Base-by-base conservation (phyloP, 2,888 invertebrate species). In the Drosophila imparisetae region DNA sequence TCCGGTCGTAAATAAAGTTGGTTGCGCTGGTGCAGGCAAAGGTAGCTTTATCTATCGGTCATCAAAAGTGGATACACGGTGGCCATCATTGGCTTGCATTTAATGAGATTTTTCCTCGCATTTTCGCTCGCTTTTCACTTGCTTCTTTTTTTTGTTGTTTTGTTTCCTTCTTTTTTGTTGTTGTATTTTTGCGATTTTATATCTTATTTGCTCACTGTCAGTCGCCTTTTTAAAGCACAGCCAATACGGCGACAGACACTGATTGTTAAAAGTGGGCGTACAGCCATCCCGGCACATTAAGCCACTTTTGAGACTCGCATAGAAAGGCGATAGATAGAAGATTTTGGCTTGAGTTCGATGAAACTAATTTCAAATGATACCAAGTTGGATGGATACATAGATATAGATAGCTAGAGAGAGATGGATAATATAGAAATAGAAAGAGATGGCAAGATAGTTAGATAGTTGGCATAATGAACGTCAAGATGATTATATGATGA, bases 11-110 rank as follows among this genome's bases (percentile, higher is more conserved):
- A 83, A 83, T 80, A 83, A 72, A 83, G 86, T 83, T 88, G 72
- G 29, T 11, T 15, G 13, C 13, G 52, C 48, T 59, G 60, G 10
- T 18, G 30, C 29, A 57, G 30, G 30, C 30, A 30, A 40, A 36
- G 30, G 36, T 36, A 21, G 59, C 65, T 78, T 70, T 81, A 83
- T 88, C 81, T 87, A 84, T 83, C 85, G 89, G 89, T 81, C 88
- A 87, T 82, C 81, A 67, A 36, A 61, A 62, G 78, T 81, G 66
- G 63, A 70, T 66, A 62, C 55, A 80, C 64, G 64, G 64, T 36
- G 45, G 66, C 53, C 63, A 65, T 88, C 90, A 88, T 90, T 83
- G 83, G 90, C 90, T 90, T 80, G 86, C 90, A 80, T 90, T 83
- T 83, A 83, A 90, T 83, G 90, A 83, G 90, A 88, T 83, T 88